A percentile compares a stretch with the other conserved stretches of the same genome.
Evolutionary conservation across 2,888 invertebrate species (phyloP).

Genomic region (Pachliopta kotzebuea): DNA sequence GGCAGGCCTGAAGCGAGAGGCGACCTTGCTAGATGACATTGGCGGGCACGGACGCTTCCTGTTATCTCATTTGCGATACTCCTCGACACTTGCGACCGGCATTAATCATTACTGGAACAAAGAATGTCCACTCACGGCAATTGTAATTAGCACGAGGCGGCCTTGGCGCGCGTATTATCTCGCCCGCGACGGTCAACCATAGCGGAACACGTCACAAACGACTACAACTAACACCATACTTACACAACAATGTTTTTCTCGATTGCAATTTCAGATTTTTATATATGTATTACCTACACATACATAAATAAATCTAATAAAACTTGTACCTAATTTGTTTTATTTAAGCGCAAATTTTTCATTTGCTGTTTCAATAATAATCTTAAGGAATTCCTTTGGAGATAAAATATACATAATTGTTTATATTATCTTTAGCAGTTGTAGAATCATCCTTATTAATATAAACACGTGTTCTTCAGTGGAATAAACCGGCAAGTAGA

Average conservation of each 20-base stretch:
- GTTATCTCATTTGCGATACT: conserved; percentile 75
- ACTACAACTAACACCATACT: conserved; percentile 51
- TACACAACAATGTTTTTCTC: conserved; percentile 67
- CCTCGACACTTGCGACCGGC: conserved; percentile 67
- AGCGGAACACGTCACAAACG: conserved; percentile 65
- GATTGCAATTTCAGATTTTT: conserved; percentile 64
- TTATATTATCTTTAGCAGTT: conserved; percentile 19
- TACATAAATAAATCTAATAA: too few relatives aligned
- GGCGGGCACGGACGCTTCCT: conserved; percentile 73
- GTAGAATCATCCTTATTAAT: too few relatives aligned
- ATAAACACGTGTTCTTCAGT: conserved; percentile 50
- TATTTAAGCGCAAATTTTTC: background rate
- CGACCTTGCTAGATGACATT: conserved; percentile 72
- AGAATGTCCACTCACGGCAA: conserved; percentile 80
- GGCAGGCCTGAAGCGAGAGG: conserved; percentile 34
- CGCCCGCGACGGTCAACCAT: conserved; percentile 62
- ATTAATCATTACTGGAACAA: conserved; percentile 79
- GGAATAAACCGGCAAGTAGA: conserved; percentile 47
- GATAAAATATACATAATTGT: conserved; percentile 29
- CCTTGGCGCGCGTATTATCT: conserved; percentile 59
- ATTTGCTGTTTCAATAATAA: conserved; percentile 32
- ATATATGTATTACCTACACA: conserved; percentile 45
- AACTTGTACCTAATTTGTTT: too few relatives aligned
- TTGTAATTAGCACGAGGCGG: conserved; percentile 75
- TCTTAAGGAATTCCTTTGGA: background rate